Percentiles rank a stretch among this genome's conserved stretches.
phyloP scores from a whole-genome alignment of 2,113 vertebrate genomes.

The Pomatorhinus ruficollis region DNA sequence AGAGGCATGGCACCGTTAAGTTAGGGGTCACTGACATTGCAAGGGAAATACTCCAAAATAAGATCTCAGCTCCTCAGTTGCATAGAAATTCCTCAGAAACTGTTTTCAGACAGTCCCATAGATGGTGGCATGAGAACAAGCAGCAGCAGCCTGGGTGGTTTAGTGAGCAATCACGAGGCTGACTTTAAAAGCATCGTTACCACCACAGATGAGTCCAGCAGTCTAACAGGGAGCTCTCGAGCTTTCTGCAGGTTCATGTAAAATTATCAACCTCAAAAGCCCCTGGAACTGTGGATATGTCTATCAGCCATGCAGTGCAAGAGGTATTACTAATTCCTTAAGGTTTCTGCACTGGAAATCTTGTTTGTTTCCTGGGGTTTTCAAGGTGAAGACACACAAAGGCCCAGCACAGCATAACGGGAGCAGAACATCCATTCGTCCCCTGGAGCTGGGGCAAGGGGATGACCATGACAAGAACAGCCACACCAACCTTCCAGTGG shows the following conservation, averaged over 20 bases:
- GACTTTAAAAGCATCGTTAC: not conserved
- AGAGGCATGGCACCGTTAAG: not conserved
- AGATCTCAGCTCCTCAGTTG: not conserved
- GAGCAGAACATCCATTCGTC: not conserved
- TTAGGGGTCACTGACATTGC: not conserved
- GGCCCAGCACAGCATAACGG: accelerated
- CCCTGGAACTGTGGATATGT: not conserved
- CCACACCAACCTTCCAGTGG: not conserved
- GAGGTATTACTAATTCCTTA: not conserved
- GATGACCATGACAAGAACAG: not conserved
- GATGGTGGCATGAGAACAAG: not conserved
- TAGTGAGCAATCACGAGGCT: not conserved
- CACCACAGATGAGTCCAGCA: not conserved
- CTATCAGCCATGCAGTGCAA: not conserved
- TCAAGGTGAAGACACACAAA: not conserved
- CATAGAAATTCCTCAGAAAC: not conserved
- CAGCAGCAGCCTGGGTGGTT: not conserved
- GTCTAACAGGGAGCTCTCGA: not conserved
- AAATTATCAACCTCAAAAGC: not conserved
- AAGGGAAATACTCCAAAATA: not conserved
- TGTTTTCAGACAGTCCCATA: not conserved
- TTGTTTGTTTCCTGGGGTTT: not conserved
- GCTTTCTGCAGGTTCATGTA: not conserved
- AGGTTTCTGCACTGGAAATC: not conserved
- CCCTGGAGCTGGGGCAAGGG: not conserved